A percentile compares a stretch with the other conserved stretches of the same genome.
These are phyloP conservation scores for Cremastinae sp. DNA, from an alignment of 2,888 invertebrate species.

Conservation along the genomic window DNA sequence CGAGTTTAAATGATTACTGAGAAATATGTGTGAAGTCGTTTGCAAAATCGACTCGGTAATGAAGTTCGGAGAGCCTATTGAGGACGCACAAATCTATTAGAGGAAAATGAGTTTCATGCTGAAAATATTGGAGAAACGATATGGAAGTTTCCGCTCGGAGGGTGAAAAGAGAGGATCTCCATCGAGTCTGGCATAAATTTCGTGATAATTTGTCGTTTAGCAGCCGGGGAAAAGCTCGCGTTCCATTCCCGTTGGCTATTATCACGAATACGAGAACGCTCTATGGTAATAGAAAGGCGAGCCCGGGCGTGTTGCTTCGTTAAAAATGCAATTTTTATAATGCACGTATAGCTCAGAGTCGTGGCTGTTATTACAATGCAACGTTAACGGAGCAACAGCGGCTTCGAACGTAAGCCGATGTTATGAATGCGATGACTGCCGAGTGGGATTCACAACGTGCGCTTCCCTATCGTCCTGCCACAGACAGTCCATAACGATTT, in stretches of 20 bases:
- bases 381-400: slow-evolving; percentile 28
- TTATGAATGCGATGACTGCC: slow-evolving; percentile 41
- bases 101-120: too few species aligned
- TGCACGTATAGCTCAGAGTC: slow-evolving; percentile 28
- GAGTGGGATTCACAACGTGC: slow-evolving; percentile 10
- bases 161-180: slow-evolving; percentile 9
- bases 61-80: too few species aligned
- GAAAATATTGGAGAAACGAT: too few species aligned
- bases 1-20: too few species aligned
- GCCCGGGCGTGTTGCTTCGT: slow-evolving; percentile 34
- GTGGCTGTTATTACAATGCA: slow-evolving; percentile 39
- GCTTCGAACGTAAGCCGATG: slow-evolving; percentile 30
- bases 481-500: slow-evolving; percentile 12
- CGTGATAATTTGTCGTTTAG: slow-evolving; percentile 54
- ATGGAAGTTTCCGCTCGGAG: too few species aligned
- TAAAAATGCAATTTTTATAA: slow-evolving; percentile 53
- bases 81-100: too few species aligned
- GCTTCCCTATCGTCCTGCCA: slow-evolving; percentile 13
- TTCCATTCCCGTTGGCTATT: slow-evolving; percentile 23
- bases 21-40: too few species aligned
- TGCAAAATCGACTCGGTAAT: too few species aligned
- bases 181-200: slow-evolving; percentile 22
- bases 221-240: slow-evolving; percentile 20
- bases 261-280: slow-evolving; percentile 24
- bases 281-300: slow-evolving; percentile 53